These are phyloP conservation scores for Trichonephila clavata DNA, from an alignment of 1,140 invertebrate genomes.

Conservation along the genomic window DNA sequence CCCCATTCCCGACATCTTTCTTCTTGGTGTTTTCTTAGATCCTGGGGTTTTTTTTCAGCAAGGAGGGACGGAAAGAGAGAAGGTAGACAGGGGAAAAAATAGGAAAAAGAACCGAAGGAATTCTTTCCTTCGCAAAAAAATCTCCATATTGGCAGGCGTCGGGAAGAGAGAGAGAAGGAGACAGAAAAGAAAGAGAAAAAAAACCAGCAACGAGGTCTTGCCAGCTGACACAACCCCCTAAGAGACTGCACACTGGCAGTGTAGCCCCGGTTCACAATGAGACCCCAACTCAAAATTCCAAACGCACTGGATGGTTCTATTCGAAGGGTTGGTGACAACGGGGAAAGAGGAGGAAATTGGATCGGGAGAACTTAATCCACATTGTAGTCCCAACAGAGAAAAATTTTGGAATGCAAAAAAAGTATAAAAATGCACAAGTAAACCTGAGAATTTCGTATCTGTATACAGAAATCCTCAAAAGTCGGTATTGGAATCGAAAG, in stretches of 20 bases:
- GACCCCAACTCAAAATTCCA: conserved; percentile 33
- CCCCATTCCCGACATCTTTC: conserved; percentile 39
- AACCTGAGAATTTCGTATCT: background rate
- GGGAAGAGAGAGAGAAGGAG: conserved; percentile 14
- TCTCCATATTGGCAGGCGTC: conserved; percentile 68
- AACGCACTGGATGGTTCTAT: background rate
- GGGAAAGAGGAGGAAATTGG: conserved; percentile 64
- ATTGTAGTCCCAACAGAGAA: conserved; percentile 20
- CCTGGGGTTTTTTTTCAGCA: background rate
- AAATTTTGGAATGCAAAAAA: conserved; percentile 55
- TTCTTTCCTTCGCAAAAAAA: conserved; percentile 35
- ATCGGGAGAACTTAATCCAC: conserved; percentile 58
- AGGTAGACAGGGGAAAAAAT: background rate
- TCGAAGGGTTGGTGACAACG: conserved; percentile 6
- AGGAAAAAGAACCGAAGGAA: background rate
- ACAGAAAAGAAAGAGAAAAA: background rate
- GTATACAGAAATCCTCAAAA: background rate
- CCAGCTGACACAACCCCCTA: conserved; percentile 56
- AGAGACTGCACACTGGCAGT: background rate
- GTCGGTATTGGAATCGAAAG: background rate
- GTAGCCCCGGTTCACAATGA: conserved; percentile 45
- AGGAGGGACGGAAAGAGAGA: background rate
- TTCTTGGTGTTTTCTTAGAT: conserved; percentile 34
- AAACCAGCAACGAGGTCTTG: background rate
- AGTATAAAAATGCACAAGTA: background rate